A percentile compares a stretch with the other conserved stretches of the same genome.
phyloP scores from a whole-genome alignment of 2,797 vertebrate genomes.

The Hyperoplus immaculatus region DNA sequence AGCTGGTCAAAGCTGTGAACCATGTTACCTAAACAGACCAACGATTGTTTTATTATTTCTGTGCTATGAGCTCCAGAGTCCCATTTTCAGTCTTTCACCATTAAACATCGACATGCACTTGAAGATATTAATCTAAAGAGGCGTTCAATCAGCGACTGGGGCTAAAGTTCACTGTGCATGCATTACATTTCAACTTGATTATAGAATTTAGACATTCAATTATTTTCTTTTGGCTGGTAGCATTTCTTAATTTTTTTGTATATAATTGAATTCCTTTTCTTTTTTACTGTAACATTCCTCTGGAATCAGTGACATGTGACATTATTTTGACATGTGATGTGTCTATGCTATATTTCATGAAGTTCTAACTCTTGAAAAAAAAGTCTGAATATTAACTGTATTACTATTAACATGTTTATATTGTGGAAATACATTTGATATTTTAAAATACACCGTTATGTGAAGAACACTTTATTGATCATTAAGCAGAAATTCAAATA shows the following conservation, averaged over 20 bases:
- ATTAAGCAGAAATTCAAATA: slow-evolving; percentile 21
- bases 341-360: not conserved
- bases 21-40: not conserved
- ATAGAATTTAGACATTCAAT: not conserved
- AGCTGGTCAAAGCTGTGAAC: slow-evolving; percentile 16
- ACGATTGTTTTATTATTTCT: not conserved
- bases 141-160: not conserved
- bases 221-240: not conserved
- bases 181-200: not conserved
- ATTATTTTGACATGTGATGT: not conserved
- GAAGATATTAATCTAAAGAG: not conserved
- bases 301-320: not conserved
- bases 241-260: not conserved
- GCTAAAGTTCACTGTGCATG: not conserved
- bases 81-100: not conserved
- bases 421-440: not conserved
- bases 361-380: not conserved
- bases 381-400: not conserved
- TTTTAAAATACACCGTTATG: slow-evolving; percentile 1
- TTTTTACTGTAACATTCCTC: not conserved
- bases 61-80: not conserved
- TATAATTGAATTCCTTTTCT: not conserved
- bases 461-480: slow-evolving; percentile 46
- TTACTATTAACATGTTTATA: not conserved
- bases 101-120: not conserved